phyloP scores from a whole-genome alignment of 1,140 invertebrate species.

The Apis mellifera region DNA sequence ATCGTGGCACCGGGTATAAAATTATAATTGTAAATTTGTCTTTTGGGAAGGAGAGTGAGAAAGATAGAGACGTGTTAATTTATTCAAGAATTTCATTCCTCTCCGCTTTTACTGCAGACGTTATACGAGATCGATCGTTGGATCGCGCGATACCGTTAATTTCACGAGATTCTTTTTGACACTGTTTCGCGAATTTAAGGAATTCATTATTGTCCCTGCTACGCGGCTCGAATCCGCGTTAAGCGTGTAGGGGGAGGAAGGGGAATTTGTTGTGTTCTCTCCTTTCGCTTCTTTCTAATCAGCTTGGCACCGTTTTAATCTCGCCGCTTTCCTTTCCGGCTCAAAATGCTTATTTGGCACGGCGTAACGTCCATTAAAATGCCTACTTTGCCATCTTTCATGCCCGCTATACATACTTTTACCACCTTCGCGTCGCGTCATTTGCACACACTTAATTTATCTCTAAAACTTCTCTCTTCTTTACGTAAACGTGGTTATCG shows the following conservation, averaged over 20 bases:
- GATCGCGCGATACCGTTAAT: background rate
- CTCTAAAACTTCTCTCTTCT: background rate
- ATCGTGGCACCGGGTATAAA: no score
- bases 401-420: background rate
- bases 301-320: slow-evolving; percentile 51
- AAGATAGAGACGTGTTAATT: no score
- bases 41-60: background rate
- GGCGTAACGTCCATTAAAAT: slow-evolving; percentile 44
- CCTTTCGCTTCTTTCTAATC: slow-evolving; percentile 54
- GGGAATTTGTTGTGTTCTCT: slow-evolving; percentile 14
- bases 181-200: slow-evolving; percentile 2
- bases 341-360: slow-evolving; percentile 48
- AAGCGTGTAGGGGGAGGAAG: background rate
- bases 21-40: background rate
- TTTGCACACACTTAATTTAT: background rate
- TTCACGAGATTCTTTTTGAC: background rate
- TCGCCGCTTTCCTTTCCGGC: slow-evolving; percentile 44
- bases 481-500: slow-evolving; percentile 16
- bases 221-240: background rate
- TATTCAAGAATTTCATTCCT: background rate
- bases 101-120: no score
- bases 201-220: slow-evolving; percentile 1
- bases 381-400: slow-evolving; percentile 14
- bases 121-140: no score
- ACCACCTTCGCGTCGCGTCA: slow-evolving; percentile 11